A percentile compares a stretch with the other conserved stretches of the same genome.
Conservation (phyloP, 1,140 invertebrate species). For the Eriocheir sinensis region DNA sequence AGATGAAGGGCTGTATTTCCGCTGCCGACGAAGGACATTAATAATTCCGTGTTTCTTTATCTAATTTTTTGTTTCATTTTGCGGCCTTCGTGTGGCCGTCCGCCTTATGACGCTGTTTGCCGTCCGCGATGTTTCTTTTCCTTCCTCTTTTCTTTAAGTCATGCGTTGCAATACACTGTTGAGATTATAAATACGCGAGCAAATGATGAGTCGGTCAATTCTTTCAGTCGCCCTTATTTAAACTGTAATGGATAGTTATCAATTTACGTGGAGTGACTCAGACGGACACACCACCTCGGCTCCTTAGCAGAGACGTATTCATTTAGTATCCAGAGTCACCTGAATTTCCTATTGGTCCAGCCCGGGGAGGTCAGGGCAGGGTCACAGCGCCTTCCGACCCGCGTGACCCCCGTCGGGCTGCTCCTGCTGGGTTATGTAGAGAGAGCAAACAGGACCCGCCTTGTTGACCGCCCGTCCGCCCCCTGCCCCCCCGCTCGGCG, state of each 20-base stretch:
- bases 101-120: not conserved
- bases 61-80: not conserved
- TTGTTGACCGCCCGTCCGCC: not conserved
- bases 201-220: not conserved
- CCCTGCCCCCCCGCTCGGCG: not conserved
- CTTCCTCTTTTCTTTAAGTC: no score
- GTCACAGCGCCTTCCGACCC: not conserved
- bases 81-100: not conserved
- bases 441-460: not conserved
- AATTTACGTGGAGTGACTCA: no score
- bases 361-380: not conserved
- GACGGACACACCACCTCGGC: no score
- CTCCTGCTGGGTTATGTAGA: slow-evolving; percentile 11
- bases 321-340: not conserved
- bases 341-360: not conserved
- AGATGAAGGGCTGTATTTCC: not conserved
- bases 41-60: not conserved
- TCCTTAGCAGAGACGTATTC: no score
- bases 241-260: no score
- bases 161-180: not conserved
- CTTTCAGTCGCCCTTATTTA: not conserved
- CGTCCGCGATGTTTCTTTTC: not conserved
- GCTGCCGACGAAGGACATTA: not conserved
- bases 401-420: not conserved
- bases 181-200: no score